A percentile compares a stretch with the other conserved stretches of the same genome.
Evolutionary conservation across 1,140 invertebrate genomes (phyloP).

Genomic region (Proctacanthus coquilletti): DNA sequence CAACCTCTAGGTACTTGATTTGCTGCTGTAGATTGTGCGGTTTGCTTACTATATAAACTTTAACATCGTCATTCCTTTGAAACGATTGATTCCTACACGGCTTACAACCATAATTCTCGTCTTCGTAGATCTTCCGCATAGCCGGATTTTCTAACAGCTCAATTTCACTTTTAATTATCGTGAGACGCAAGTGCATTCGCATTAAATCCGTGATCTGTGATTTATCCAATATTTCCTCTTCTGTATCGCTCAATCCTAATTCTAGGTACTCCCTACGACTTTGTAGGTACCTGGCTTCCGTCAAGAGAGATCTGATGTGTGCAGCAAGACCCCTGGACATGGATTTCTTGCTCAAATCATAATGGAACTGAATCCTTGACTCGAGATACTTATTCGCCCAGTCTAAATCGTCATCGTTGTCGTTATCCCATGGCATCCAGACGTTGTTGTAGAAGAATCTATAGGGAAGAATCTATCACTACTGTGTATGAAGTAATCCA

Average conservation of each 20-base stretch:
- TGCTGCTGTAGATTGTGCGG: slow-evolving; percentile 32
- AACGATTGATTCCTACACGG: slow-evolving; percentile 10
- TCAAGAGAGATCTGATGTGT: slow-evolving; percentile 36
- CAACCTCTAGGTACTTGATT: slow-evolving; percentile 29
- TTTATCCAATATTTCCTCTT: slow-evolving; percentile 18
- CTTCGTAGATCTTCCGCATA: slow-evolving; percentile 33
- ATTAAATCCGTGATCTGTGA: slow-evolving; percentile 32
- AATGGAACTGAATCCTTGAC: slow-evolving; percentile 38
- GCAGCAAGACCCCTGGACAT: slow-evolving; percentile 34
- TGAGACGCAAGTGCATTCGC: slow-evolving; percentile 37
- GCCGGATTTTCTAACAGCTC: slow-evolving; percentile 42
- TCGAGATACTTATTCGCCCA: slow-evolving; percentile 40
- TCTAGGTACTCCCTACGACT: slow-evolving; percentile 33
- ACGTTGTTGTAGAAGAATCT: slow-evolving; percentile 43
- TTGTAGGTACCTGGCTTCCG: slow-evolving; percentile 37
- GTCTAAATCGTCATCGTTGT: slow-evolving; percentile 38
- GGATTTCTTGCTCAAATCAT: slow-evolving; percentile 37
- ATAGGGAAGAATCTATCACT: slow-evolving; percentile 9
- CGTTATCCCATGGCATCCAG: slow-evolving; percentile 47
- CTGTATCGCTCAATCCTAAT: slow-evolving; percentile 32
- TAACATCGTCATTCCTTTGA: slow-evolving; percentile 11
- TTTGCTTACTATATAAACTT: slow-evolving; percentile 36
- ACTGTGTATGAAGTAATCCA: not conserved
- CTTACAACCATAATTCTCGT: slow-evolving; percentile 14
- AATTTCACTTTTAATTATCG: slow-evolving; percentile 43